Evolutionary conservation across 2,888 invertebrate species (phyloP).

Genomic region (Euzophera pinguis): DNA sequence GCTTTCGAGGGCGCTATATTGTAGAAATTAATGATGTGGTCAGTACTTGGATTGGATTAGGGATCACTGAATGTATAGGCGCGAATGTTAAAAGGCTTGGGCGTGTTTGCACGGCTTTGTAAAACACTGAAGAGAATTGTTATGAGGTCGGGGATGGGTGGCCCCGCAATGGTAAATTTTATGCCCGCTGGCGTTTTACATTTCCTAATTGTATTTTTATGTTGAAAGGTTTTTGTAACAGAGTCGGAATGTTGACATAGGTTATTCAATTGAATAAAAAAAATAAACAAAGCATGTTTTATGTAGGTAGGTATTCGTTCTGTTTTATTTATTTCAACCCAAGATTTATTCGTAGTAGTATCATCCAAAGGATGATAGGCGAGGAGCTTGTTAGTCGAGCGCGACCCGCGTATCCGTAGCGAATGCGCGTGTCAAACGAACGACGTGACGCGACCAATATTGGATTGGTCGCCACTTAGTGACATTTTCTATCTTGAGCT

Average conservation of each 20-base stretch:
- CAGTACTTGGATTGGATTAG: conserved; percentile 72
- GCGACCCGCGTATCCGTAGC: too few relatives aligned
- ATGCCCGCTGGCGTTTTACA: conserved; percentile 35
- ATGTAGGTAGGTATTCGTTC: not conserved
- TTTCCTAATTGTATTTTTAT: conserved; percentile 42
- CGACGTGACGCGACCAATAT: too few relatives aligned
- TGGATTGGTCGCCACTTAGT: too few relatives aligned
- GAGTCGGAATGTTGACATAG: not conserved
- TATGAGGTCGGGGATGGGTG: conserved; percentile 33
- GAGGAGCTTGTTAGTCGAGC: too few relatives aligned
- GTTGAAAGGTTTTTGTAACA: conserved; percentile 26
- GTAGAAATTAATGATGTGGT: conserved; percentile 78
- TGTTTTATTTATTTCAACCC: not conserved
- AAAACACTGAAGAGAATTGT: conserved; percentile 61
- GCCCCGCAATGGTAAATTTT: conserved; percentile 31
- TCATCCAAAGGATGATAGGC: not conserved
- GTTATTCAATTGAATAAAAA: not conserved
- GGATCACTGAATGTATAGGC: conserved; percentile 48
- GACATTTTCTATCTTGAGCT: too few relatives aligned
- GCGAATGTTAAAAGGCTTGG: conserved; percentile 69
- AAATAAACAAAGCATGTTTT: not conserved
- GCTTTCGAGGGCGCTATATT: conserved; percentile 71
- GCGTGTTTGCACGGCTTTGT: conserved; percentile 64
- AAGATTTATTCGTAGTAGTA: not conserved
- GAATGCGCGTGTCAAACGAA: too few relatives aligned